Percentiles rank a stretch among this genome's conserved stretches.
phyloP scores from a whole-genome alignment of 1,140 invertebrate genomes.

The Apis dorsata region DNA sequence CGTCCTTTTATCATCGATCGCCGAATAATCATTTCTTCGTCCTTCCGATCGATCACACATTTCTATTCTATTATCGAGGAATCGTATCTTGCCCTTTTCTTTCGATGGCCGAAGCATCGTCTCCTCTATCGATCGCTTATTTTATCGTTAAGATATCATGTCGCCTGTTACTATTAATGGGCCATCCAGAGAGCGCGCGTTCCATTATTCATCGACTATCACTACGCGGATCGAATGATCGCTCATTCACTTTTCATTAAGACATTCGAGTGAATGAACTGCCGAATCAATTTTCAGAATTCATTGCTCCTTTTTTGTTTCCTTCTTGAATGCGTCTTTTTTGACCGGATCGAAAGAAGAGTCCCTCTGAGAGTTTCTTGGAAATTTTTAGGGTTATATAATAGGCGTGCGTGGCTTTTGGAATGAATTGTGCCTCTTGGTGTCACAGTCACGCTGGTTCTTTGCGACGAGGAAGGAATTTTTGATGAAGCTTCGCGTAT shows the following conservation, averaged over 20 bases:
- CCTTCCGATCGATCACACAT: no score
- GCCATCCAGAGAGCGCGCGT: conserved; percentile 27
- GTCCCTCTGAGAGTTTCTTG: no score
- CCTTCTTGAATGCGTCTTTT: conserved; percentile 6
- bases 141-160: conserved; percentile 26
- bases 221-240: conserved; percentile 40
- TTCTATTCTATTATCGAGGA: no score
- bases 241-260: conserved; percentile 61
- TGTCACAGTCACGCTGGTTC: not conserved
- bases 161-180: conserved; percentile 54
- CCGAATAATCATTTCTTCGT: no score
- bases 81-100: not conserved
- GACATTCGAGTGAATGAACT: conserved; percentile 51
- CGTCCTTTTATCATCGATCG: no score
- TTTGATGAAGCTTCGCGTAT: not conserved
- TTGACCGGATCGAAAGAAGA: not conserved
- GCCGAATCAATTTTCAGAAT: conserved; percentile 57
- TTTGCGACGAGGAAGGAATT: not conserved
- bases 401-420: not conserved
- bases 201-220: conserved; percentile 62
- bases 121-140: not conserved
- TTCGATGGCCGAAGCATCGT: no score
- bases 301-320: conserved; percentile 17
- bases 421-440: not conserved
- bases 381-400: no score